Base-by-base conservation (phyloP, 2,888 invertebrate genomes). In the Lacanobia oleracea region DNA sequence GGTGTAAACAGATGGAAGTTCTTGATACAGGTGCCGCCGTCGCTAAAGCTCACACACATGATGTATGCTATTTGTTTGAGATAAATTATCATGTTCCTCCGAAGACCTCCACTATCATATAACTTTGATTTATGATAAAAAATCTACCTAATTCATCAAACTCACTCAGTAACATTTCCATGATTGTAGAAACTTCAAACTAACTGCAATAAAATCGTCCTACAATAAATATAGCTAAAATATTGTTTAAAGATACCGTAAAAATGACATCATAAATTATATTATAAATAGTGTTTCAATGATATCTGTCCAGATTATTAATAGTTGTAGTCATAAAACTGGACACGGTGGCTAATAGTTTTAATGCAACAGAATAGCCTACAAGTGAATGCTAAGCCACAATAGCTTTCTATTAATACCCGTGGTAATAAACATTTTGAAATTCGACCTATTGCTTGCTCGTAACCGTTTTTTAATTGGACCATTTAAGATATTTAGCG, bases 361-460 rank as follows among this genome's bases (percentile, higher is more conserved):
- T 62, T 33, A 83, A 79, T 70, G 84, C 75, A 75, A 80, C 72
- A 80, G 67, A 84, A 83, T 83, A 72, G 74, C 79, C 79, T 82
- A 80, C 80, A 74, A 73, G 71, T 76, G 77, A 79, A 79, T 77
- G 71, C 66, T 75, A 73, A 77, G 60, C 51, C 67, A 75, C 67
- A 73, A 71, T 80, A 75, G 73, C 72, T 82, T 75, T 80, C 75
- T 77, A 80, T 83, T 84, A 62, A 75, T 84, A 82, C 50, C 48
- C 33, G 71, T 59, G 72, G 69, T 64, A 74, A 75, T 77, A 80
- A 84, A 84, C 73, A 84, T 73, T 78, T 79, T 74, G 84, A 84
- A 81, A 83, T 84, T 83, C 70, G 75, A 83, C 82, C 81, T 83
- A 75, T 83, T 72, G 82, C 69, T 82, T 71, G 80, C 21, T 82